phyloP scores from a whole-genome alignment of 2,797 vertebrate species.

The Columba guinea region DNA sequence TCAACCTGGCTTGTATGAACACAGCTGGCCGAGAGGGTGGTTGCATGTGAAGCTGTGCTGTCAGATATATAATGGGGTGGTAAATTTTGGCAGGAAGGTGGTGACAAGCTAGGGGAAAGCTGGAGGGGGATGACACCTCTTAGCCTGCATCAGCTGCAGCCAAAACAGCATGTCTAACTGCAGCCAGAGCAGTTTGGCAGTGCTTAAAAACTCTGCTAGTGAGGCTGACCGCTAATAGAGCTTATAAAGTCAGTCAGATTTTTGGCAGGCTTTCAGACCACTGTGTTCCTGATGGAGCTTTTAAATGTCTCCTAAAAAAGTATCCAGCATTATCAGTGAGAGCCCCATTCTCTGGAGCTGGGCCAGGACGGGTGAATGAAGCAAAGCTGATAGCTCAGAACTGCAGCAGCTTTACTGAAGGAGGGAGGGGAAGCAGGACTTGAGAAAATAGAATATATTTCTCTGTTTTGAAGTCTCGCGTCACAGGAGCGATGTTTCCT shows the following conservation, averaged over 20 bases:
- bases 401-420: not conserved
- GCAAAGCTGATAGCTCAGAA: constrained; percentile 10
- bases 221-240: constrained; percentile 43
- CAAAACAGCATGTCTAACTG: not conserved
- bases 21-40: not conserved
- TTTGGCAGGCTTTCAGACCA: constrained; percentile 46
- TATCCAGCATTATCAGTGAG: constrained; percentile 1
- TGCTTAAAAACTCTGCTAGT: not conserved
- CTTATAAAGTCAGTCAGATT: constrained; percentile 54
- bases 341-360: not conserved
- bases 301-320: constrained; percentile 1
- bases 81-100: constrained; percentile 5
- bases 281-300: constrained; percentile 27
- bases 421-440: not conserved
- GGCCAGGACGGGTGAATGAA: constrained; percentile 51
- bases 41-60: not conserved
- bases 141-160: not conserved
- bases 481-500: not conserved
- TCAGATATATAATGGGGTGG: not conserved
- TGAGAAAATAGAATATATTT: not conserved
- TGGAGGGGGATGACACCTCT: not conserved
- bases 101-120: not conserved
- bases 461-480: constrained; percentile 30
- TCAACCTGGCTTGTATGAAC: not conserved
- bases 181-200: constrained; percentile 37